These are phyloP conservation scores for Phenganax stokvisi DNA, from an alignment of 92 coral and sea anemone genomes.

Conservation along the genomic window DNA sequence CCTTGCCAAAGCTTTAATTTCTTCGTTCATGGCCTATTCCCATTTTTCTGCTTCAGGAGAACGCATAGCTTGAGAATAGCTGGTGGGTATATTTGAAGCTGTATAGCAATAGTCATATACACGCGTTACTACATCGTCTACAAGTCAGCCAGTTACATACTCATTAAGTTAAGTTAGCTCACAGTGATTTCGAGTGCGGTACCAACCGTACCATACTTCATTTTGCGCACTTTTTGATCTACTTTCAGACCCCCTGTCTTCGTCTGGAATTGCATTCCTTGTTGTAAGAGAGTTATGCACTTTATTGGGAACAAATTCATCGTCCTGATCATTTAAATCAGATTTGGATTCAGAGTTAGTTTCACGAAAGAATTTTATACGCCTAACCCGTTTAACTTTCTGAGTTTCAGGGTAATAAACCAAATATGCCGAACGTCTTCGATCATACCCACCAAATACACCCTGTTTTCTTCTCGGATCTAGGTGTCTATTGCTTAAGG, in stretches of 20 bases:
- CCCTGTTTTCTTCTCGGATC: conserved; percentile 39
- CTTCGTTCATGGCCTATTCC: conserved; percentile 55
- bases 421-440: conserved; percentile 43
- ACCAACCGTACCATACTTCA: too few relatives aligned
- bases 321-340: background rate
- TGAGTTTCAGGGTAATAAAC: conserved; percentile 39
- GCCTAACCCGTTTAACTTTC: conserved; percentile 39
- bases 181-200: conserved; percentile 38
- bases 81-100: conserved; percentile 43
- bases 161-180: conserved; percentile 44
- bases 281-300: background rate
- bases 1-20: conserved; percentile 38
- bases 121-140: conserved; percentile 34
- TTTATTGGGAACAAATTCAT: background rate
- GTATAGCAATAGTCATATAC: conserved; percentile 48
- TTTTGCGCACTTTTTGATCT: too few relatives aligned
- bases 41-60: conserved; percentile 50
- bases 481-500: conserved; percentile 31
- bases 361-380: conserved; percentile 25
- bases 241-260: background rate
- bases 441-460: too few relatives aligned
- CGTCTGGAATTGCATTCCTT: background rate
- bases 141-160: conserved; percentile 21
- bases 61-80: conserved; percentile 46
- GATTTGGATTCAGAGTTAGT: background rate